Evolutionary conservation across 2,113 vertebrate genomes (phyloP).

Genomic region (Blennius ocellaris): DNA sequence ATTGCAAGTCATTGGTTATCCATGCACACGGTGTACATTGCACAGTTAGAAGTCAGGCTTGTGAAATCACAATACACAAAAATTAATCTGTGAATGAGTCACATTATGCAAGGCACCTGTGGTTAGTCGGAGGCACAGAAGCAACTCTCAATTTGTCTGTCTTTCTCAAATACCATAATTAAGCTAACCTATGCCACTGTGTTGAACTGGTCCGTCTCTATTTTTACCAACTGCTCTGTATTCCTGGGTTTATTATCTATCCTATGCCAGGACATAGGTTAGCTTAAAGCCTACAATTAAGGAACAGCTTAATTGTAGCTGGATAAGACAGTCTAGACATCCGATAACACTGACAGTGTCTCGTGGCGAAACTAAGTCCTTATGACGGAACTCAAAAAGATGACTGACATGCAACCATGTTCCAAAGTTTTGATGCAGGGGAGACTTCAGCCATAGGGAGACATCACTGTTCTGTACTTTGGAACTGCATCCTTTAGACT

Average conservation of each 20-base stretch:
- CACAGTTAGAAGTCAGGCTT: constrained; percentile 58
- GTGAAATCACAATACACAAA: constrained; percentile 58
- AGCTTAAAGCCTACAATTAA: constrained; percentile 78
- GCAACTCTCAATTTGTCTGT: constrained; percentile 69
- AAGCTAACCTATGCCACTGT: constrained; percentile 74
- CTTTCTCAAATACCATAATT: constrained; percentile 66
- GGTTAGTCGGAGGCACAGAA: constrained; percentile 78
- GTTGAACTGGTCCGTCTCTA: constrained; percentile 42
- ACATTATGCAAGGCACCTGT: constrained; percentile 67
- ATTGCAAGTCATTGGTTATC: constrained; percentile 48
- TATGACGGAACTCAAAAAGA: constrained; percentile 49
- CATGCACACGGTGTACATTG: constrained; percentile 62
- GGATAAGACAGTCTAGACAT: constrained; percentile 54
- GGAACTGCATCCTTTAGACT: constrained; percentile 54
- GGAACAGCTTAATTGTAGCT: constrained; percentile 70
- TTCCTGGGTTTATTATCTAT: constrained; percentile 47
- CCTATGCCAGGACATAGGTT: constrained; percentile 70
- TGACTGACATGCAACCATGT: constrained; percentile 73
- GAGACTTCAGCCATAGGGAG: constrained; percentile 59
- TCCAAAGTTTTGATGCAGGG: constrained; percentile 69
- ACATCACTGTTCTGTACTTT: constrained; percentile 57
- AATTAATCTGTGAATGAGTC: constrained; percentile 64
- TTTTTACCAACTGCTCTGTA: constrained; percentile 35
- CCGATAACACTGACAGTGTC: constrained; percentile 30
- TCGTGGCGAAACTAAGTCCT: constrained; percentile 32